Evolutionary conservation across 2,113 vertebrate species (phyloP).

Genomic region (Desmodus rotundus): DNA sequence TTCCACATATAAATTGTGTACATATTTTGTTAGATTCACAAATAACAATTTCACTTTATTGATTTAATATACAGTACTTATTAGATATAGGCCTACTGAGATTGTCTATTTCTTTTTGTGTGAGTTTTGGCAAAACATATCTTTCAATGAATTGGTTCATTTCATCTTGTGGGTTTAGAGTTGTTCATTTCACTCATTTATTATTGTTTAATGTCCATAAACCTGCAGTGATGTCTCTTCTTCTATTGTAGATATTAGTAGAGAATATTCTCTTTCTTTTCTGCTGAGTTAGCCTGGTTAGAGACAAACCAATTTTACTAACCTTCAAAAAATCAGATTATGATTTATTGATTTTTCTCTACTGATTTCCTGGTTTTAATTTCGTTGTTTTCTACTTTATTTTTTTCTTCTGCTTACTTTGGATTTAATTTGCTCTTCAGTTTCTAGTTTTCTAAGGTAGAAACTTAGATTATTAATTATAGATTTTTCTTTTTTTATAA

Average conservation of each 20-base stretch:
- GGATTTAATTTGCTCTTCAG: too few relatives aligned
- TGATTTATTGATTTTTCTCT: too few relatives aligned
- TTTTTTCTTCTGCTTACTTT: too few relatives aligned
- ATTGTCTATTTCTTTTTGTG: background rate
- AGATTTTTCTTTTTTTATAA: too few relatives aligned
- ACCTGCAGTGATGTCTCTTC: background rate
- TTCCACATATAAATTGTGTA: background rate
- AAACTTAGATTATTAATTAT: too few relatives aligned
- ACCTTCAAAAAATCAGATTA: too few relatives aligned
- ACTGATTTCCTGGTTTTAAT: too few relatives aligned
- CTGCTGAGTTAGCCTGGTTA: too few relatives aligned
- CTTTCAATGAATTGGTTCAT: background rate
- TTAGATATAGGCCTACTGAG: background rate
- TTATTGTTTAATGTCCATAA: background rate
- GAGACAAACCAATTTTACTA: too few relatives aligned
- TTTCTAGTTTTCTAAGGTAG: too few relatives aligned
- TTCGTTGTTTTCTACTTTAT: too few relatives aligned
- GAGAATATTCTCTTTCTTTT: too few relatives aligned
- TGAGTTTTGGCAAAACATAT: background rate
- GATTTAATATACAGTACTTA: background rate
- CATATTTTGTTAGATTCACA: background rate
- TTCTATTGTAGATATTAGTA: background rate
- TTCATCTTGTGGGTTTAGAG: background rate
- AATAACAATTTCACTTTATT: background rate
- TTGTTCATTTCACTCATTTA: background rate